Conservation (phyloP, 2,113 vertebrate species). For the Montifringilla adamsi region DNA sequence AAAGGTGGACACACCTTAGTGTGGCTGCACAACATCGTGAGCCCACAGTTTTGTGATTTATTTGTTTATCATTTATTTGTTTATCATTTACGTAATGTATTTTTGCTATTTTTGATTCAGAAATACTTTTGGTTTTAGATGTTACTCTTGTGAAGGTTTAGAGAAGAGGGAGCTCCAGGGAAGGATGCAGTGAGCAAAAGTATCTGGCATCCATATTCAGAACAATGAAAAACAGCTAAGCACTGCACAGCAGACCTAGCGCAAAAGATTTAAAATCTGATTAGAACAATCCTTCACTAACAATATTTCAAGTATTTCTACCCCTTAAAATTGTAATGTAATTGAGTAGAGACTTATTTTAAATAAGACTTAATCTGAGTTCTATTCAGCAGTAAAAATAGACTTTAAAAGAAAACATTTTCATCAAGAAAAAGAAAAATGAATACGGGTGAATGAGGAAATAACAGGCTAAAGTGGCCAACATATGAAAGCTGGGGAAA, state of each 20-base stretch:
- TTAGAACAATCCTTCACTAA: not conserved
- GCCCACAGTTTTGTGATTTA: not conserved
- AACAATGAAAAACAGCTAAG: not conserved
- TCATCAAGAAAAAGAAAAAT: not conserved
- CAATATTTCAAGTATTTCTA: not conserved
- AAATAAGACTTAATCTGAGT: not conserved
- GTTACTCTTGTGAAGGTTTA: not conserved
- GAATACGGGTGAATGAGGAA: not conserved
- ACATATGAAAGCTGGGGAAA: not conserved
- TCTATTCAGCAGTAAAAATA: not conserved
- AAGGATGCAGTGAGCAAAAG: not conserved
- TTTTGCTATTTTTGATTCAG: not conserved
- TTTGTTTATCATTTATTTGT: not conserved
- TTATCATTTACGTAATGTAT: rapidly evolving
- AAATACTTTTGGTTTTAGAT: not conserved
- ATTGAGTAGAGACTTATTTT: not conserved
- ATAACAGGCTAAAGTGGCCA: not conserved
- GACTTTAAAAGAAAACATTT: not conserved
- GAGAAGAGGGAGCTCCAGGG: not conserved
- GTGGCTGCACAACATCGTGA: not conserved
- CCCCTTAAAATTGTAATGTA: not conserved
- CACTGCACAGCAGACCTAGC: not conserved
- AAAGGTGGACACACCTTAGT: not conserved
- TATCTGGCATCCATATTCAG: not conserved
- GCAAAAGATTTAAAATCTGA: not conserved